Evolutionary conservation across 2,888 invertebrate species (phyloP), one percentile per base, ranked within the genome.

Genomic region (Zhengitettix transpicula): DNA sequence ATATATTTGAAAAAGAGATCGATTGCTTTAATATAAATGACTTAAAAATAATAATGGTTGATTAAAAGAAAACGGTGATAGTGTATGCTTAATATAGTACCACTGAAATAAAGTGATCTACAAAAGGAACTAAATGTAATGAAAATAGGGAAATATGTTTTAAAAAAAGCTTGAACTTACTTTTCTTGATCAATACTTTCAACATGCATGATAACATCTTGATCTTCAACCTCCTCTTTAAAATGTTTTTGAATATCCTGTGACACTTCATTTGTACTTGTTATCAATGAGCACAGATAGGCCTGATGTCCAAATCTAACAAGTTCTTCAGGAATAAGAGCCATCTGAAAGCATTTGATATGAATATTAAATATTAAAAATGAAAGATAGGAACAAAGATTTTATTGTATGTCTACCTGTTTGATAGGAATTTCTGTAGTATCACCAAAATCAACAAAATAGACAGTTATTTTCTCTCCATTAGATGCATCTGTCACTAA

Each of bases 251-350:
- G 61, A 14, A 56, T 42, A 56, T 62, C 60, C 16, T 59, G 58
- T 9, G 61, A 42, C 17, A 65, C 62, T 1, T 62, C 15, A 14
- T 67, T 64, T 9, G 64, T 55, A 14, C 58, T 61, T 54, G 68
- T 62, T 17, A 60, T 57, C 53, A 72, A 65, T 51, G 64, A 65
- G 58, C 73, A 73, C 58, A 71, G 70, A 14, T 70, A 63, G 12
- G 73, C 71, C 62, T 72, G 72, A 56, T 70, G 69, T 42, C 71
- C 69, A 40, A n/a, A 40, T 67, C 75, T 73, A 42, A 77, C 74
- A 40, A 81, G 70, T 62, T 78, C 76, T 15, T 75, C 74, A 1
- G 81, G 81, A 44, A 81, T 69, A 53, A 76, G 75, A 72, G 78
- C 74, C 58, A 80, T 70, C 81, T 81, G 69, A 10, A 72, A 71